Evolutionary conservation across 1,140 invertebrate genomes (phyloP), one percentile per base, ranked within the genome.

Genomic region (Drosophila bifasciata): DNA sequence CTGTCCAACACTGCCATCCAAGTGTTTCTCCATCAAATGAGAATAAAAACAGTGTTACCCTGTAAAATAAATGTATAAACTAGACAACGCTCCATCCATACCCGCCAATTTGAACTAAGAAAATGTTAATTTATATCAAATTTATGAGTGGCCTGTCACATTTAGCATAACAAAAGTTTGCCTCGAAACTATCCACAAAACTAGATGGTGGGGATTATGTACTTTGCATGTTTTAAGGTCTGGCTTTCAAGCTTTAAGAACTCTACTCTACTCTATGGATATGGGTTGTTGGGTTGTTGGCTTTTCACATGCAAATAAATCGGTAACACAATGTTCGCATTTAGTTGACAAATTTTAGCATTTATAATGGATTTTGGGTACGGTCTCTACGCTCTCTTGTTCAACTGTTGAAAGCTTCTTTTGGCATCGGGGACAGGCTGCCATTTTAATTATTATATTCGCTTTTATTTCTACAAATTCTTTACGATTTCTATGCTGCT

Each of bases 251-350:
- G 28, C 16, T 32, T 46, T 15, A 40, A 43, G 9, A 36, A 52
- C 19, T 36, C 5, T 51, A 11, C 11, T 36, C 49, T 51, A 39
- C 19, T 51, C 11, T 39, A 6, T 4, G 28, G 15, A 13, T 39
- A 46, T 6, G 45, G 4, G 15, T 41, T 51, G 40, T 44, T 50
- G 15, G 58, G 39, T n/a, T n/a, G n/a, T n/a, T n/a, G n/a, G 64
- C 77, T 80, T 79, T 79, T 79, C 76, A 79, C 76, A 79, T 79
- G 76, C 76, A 75, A 79, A 79, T 79, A 79, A 79, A 74, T 64
- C 17, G 69, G 21, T 13, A 45, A 75, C n/a, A 21, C 71, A 75
- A 75, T 73, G 39, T 73, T 74, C 46, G 59, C 50, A 56, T 66
- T 74, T 48, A 68, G 66, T 68, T 68, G 66, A 68, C 66, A 68